Evolutionary conservation across 2,888 invertebrate genomes (phyloP), one percentile per base, ranked within the genome.

Genomic region (Hirtodrosophila histrioides): DNA sequence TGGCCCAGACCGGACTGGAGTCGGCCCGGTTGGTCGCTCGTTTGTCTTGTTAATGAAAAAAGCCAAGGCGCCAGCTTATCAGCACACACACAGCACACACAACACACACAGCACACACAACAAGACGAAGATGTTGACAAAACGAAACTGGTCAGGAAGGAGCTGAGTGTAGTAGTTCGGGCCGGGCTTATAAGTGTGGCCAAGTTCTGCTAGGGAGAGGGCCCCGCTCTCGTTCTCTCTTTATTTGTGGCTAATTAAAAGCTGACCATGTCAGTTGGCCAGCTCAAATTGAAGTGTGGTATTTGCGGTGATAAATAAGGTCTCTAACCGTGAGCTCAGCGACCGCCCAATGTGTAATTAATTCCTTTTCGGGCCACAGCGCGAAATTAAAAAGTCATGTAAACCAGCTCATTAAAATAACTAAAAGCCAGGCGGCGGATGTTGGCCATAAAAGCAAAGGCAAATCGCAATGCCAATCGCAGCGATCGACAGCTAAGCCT

Each of bases 331-430:
- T 49, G 31, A 31, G 74, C 58, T 54, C 51, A 24, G 64, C 66
- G 91, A 91, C 91, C 91, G 90, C 91, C 91, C 91, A 91, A 86
- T 78, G 88, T 84, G 89, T 90, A 91, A 91, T 91, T 91, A 91
- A 91, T 91, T 90, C 90, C 88, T 88, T 89, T 89, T 88, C 80
- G 83, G 69, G 69, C 83, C 88, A 85, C 86, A 75, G 81, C 86
- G 86, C 87, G 90, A 91, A 91, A 91, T 91, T 91, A 91, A 91
- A 91, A 91, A 91, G 90, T 90, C 91, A 89, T 91, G 91, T 91
- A 90, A 91, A 91, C 91, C 89, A 90, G 90, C 91, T 91, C 91
- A 91, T 91, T 91, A 91, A 91, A 91, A 91, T 91, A 89, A 88
- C 89, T 89, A 78, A 72, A 50, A 50, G 54, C 65, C 58, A 57